A percentile compares a stretch with the other conserved stretches of the same genome.
These are phyloP conservation scores for Electrona antarctica DNA, from an alignment of 2,113 vertebrate species.

Conservation along the genomic window DNA sequence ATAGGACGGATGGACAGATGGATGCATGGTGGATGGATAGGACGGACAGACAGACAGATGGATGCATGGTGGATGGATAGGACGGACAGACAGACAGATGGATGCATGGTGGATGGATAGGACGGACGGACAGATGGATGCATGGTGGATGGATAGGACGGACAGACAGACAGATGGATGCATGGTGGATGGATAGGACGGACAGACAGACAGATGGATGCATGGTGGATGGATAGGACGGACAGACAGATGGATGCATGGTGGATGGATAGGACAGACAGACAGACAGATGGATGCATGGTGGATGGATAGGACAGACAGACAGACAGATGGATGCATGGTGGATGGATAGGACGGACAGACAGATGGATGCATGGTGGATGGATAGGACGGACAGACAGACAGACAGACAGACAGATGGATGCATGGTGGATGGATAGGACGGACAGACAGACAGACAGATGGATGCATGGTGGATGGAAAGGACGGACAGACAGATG, in stretches of 20 bases:
- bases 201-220: slow-evolving; percentile 47
- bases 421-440: slow-evolving; percentile 13
- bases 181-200: too few species aligned
- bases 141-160: slow-evolving; percentile 18
- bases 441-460: neutral
- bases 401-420: slow-evolving; percentile 42
- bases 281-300: slow-evolving; percentile 27
- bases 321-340: slow-evolving; percentile 42
- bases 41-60: neutral
- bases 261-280: slow-evolving; percentile 6
- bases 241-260: too few species aligned
- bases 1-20: neutral
- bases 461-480: too few species aligned
- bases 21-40: slow-evolving; percentile 9
- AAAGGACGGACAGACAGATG: neutral
- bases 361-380: neutral
- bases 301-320: too few species aligned
- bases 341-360: neutral
- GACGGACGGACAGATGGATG: neutral
- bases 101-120: slow-evolving; percentile 13
- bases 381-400: slow-evolving; percentile 7
- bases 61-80: too few species aligned
- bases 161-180: neutral
- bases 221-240: neutral
- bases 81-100: slow-evolving; percentile 45